Evolutionary conservation across 2,888 invertebrate genomes (phyloP).

Genomic region (Prosopocoilus inquinatus): DNA sequence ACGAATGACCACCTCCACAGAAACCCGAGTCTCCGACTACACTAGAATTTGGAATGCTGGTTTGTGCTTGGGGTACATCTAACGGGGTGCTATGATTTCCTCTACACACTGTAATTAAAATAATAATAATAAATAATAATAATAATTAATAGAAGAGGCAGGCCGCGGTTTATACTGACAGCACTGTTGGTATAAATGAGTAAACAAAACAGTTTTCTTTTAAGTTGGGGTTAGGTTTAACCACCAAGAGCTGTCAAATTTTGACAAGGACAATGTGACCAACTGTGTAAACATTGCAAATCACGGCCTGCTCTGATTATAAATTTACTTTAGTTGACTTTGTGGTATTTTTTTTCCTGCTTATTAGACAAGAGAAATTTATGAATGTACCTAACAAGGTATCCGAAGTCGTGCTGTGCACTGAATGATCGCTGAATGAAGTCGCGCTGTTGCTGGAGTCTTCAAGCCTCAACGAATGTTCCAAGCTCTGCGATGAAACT

Average conservation of each 20-base stretch:
- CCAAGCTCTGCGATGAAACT: slow-evolving; percentile 36
- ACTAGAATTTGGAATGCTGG: slow-evolving; percentile 31
- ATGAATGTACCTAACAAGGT: slow-evolving; percentile 36
- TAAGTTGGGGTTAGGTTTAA: too few species aligned
- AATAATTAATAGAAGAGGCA: too few species aligned
- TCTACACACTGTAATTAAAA: slow-evolving; percentile 35
- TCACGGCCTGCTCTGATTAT: too few species aligned
- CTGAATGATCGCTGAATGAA: slow-evolving; percentile 44
- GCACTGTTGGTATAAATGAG: too few species aligned
- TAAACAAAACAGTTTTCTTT: too few species aligned
- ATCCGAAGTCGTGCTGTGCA: slow-evolving; percentile 44
- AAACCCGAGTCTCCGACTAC: slow-evolving; percentile 43
- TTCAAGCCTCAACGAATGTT: slow-evolving; percentile 40
- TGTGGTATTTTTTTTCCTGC: too few species aligned
- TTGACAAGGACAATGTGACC: too few species aligned
- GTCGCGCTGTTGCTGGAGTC: slow-evolving; percentile 43
- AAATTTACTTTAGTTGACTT: too few species aligned
- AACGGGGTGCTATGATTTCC: slow-evolving; percentile 36
- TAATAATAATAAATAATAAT: not conserved
- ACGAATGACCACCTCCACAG: slow-evolving; percentile 38
- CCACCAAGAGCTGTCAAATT: too few species aligned
- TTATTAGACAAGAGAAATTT: not conserved
- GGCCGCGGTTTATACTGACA: too few species aligned
- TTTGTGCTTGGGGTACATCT: slow-evolving; percentile 33
- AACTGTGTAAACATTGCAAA: too few species aligned